Conservation (phyloP, 2,113 vertebrate species). For the Sorex araneus region DNA sequence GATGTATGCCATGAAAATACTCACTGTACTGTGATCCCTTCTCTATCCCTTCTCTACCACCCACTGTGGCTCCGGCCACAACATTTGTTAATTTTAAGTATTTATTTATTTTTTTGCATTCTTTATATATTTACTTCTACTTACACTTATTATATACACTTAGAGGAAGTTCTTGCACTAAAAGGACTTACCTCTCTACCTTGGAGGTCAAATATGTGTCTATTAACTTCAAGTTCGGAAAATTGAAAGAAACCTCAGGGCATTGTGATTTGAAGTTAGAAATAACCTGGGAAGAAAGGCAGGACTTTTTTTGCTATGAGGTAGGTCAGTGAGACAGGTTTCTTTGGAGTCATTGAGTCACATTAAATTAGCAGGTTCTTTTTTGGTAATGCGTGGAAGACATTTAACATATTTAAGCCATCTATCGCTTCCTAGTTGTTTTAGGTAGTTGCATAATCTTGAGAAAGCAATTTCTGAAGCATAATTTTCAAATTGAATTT, state of each 20-base stretch:
- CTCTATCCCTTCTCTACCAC: no score
- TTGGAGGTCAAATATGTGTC: background rate
- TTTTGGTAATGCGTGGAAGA: background rate
- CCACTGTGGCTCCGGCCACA: no score
- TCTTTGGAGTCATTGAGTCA: background rate
- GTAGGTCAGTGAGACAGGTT: background rate
- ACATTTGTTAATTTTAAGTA: no score
- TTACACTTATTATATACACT: background rate
- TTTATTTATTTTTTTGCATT: no score
- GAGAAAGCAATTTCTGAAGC: background rate
- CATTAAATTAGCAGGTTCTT: slow-evolving; percentile 32
- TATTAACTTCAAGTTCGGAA: background rate
- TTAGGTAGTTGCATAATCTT: background rate
- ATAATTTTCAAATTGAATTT: slow-evolving; percentile 32
- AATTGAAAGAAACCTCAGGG: background rate
- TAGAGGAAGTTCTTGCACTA: background rate
- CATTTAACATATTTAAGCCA: no score
- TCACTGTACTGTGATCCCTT: no score
- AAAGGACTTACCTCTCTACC: background rate
- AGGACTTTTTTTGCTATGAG: background rate
- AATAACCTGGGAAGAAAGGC: background rate
- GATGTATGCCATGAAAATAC: no score
- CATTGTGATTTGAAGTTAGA: background rate
- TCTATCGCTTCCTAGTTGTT: background rate
- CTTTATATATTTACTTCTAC: no score